A percentile compares a stretch with the other conserved stretches of the same genome.
These are phyloP conservation scores for Etheostoma perlongum DNA, from an alignment of 2,797 vertebrate genomes.

Conservation along the genomic window DNA sequence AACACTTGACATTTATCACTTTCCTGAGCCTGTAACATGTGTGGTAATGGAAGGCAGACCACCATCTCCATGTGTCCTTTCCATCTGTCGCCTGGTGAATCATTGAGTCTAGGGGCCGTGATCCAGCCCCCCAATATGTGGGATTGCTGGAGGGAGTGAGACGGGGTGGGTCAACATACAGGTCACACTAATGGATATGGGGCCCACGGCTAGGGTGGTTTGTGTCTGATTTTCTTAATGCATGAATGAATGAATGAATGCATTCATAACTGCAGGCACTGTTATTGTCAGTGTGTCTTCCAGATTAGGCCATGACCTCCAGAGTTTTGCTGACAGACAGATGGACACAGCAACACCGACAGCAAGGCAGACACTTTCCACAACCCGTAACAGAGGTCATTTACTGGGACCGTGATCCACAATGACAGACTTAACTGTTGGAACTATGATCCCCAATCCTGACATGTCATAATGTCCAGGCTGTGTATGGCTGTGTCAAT, in stretches of 20 bases:
- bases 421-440: conserved; percentile 71
- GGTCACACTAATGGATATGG: conserved; percentile 62
- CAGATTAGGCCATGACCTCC: conserved; percentile 56
- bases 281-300: conserved; percentile 37
- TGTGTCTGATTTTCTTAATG: conserved; percentile 56
- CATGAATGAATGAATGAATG: conserved; percentile 52
- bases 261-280: conserved; percentile 49
- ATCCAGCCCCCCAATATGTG: conserved; percentile 57
- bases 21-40: conserved; percentile 19
- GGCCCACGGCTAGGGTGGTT: conserved; percentile 31
- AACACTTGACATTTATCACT: conserved; percentile 2
- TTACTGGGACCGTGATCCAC: conserved; percentile 75
- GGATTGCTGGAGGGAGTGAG: conserved; percentile 41
- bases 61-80: conserved; percentile 46
- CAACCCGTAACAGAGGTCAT: conserved; percentile 65
- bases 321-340: conserved; percentile 55
- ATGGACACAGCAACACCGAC: conserved; percentile 56
- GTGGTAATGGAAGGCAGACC: conserved; percentile 35
- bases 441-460: conserved; percentile 55
- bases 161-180: conserved; percentile 51
- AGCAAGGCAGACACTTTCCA: conserved; percentile 49
- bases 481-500: conserved; percentile 64
- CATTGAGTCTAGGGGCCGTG: conserved; percentile 34
- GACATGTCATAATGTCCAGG: conserved; percentile 67
- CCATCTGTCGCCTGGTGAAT: conserved; percentile 72